Percentiles rank a stretch among this genome's conserved stretches.
These are phyloP conservation scores for Amphipoea oculea DNA, from an alignment of 2,888 invertebrate genomes.

Conservation along the genomic window DNA sequence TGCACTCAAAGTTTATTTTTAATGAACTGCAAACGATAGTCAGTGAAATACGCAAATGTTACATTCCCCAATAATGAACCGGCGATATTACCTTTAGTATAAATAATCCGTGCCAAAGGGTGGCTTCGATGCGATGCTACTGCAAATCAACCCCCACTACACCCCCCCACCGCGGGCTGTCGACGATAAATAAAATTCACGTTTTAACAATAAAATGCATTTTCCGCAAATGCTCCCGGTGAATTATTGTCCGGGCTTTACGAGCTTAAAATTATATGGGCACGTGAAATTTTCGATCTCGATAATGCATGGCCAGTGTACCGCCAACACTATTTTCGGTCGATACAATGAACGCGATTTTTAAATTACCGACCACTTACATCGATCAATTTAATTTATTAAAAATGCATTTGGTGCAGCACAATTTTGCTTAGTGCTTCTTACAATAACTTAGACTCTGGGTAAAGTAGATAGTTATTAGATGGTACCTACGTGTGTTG, in stretches of 20 bases:
- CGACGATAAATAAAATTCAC: conserved; percentile 91
- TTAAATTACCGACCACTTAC: conserved; percentile 68
- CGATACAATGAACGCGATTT: conserved; percentile 69
- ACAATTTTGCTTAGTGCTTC: conserved; percentile 54
- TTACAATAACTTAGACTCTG: conserved; percentile 37
- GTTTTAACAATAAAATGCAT: conserved; percentile 91
- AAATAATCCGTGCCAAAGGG: conserved; percentile 90
- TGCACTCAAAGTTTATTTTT: conserved; percentile 77
- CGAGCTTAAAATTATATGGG: conserved; percentile 90
- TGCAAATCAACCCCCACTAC: conserved; percentile 88
- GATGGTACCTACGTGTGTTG: conserved; percentile 41
- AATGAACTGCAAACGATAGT: conserved; percentile 88
- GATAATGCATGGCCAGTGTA: conserved; percentile 84
- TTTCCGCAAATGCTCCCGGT: conserved; percentile 90
- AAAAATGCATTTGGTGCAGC: conserved; percentile 47
- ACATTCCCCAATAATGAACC: conserved; percentile 90
- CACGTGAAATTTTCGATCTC: conserved; percentile 90
- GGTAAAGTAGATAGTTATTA: conserved; percentile 42
- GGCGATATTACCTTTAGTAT: conserved; percentile 89
- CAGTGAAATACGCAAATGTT: conserved; percentile 87
- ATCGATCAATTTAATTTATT: conserved; percentile 62
- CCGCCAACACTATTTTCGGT: conserved; percentile 84
- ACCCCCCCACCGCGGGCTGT: conserved; percentile 84
- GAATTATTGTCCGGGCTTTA: conserved; percentile 89
- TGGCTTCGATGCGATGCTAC: conserved; percentile 88